Evolutionary conservation across 2,113 vertebrate genomes (phyloP).

Genomic region (Clupea harengus): DNA sequence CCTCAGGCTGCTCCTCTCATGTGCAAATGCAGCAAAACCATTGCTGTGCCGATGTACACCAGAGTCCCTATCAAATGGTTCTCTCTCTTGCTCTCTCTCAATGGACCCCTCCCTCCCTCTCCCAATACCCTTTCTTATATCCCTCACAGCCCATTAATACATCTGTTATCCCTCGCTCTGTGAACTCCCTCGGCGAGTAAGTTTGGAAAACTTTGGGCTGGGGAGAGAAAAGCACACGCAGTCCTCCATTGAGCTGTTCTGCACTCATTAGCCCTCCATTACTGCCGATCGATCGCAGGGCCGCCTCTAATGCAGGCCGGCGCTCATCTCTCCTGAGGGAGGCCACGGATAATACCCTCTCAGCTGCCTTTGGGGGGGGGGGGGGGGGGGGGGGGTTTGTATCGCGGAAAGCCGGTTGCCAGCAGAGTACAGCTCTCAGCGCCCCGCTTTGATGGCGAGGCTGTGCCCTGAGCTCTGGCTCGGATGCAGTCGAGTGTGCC

Average conservation of each 20-base stretch:
- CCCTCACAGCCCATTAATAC: not conserved
- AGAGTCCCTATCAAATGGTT: not conserved
- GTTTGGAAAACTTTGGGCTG: slow-evolving; percentile 12
- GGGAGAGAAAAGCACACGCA: not conserved
- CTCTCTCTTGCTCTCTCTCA: not conserved
- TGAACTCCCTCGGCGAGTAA: not conserved
- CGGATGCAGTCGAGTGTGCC: not conserved
- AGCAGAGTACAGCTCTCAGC: not conserved
- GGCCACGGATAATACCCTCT: slow-evolving; percentile 5
- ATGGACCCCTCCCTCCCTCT: not conserved
- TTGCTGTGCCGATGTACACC: not conserved
- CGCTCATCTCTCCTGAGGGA: not conserved
- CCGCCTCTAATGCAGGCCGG: slow-evolving; percentile 24
- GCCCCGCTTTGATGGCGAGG: not conserved
- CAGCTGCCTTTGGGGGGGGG: not conserved
- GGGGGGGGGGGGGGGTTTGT: not conserved
- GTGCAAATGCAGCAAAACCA: not conserved
- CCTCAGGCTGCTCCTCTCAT: not conserved
- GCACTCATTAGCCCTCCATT: slow-evolving; percentile 31
- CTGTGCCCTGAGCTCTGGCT: not conserved
- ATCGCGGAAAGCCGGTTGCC: not conserved
- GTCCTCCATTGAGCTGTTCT: slow-evolving; percentile 32
- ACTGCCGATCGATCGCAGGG: slow-evolving; percentile 31
- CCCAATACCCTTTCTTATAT: not conserved
- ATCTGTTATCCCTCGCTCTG: not conserved